These are phyloP conservation scores for Leucopsar rothschildi DNA, from an alignment of 2,113 vertebrate species.

Conservation along the genomic window DNA sequence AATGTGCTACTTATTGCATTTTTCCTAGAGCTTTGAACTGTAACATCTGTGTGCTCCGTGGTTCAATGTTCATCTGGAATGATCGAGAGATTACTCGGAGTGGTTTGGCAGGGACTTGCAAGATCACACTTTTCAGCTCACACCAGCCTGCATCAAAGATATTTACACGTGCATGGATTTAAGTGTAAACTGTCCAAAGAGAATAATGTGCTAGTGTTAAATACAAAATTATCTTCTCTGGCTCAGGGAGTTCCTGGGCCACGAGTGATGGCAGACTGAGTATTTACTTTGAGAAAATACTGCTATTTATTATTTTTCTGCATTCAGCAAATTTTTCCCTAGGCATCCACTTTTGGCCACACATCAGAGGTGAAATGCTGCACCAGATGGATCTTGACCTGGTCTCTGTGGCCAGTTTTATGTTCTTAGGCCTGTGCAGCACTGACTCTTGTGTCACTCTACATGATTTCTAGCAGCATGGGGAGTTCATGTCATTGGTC, in stretches of 20 bases:
- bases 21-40: not conserved
- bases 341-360: not conserved
- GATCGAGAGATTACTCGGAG: not conserved
- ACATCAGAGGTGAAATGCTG: not conserved
- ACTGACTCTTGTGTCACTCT: not conserved
- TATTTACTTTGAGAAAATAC: not conserved
- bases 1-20: not conserved
- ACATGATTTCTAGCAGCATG: not conserved
- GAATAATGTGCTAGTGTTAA: not conserved
- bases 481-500: not conserved
- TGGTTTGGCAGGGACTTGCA: not conserved
- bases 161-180: not conserved
- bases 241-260: not conserved
- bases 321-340: not conserved
- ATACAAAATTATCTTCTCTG: not conserved
- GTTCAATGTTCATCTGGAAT: not conserved
- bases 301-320: not conserved
- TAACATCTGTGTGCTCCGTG: not conserved
- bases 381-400: not conserved
- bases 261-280: not conserved
- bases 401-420: not conserved
- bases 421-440: not conserved
- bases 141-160: not conserved
- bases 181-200: not conserved
- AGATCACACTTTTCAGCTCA: not conserved